Evolutionary conservation across 2,888 invertebrate genomes (phyloP).

Genomic region (Boloria euphrosyne): DNA sequence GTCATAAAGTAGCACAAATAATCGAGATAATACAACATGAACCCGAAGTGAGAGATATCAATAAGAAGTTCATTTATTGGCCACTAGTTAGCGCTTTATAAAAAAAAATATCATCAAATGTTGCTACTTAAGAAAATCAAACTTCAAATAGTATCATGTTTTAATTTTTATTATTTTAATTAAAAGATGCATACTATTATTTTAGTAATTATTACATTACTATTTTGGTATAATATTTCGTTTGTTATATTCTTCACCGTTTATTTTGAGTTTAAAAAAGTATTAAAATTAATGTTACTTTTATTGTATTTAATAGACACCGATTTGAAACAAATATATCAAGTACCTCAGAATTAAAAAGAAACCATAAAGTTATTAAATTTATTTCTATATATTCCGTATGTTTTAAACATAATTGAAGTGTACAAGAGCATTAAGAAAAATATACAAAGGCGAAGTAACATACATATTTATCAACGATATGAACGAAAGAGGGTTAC

Average conservation of each 20-base stretch:
- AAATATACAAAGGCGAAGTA: slow-evolving; percentile 3
- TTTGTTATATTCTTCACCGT: too few species aligned
- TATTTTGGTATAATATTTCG: too few species aligned
- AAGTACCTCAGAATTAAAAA: too few species aligned
- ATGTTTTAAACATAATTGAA: not conserved
- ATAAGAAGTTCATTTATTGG: slow-evolving; percentile 68
- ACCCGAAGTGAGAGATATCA: slow-evolving; percentile 76
- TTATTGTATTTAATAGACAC: too few species aligned
- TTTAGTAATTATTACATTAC: too few species aligned
- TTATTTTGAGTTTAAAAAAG: too few species aligned
- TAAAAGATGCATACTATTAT: not conserved
- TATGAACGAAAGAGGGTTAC: not conserved
- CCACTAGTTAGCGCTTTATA: slow-evolving; percentile 70
- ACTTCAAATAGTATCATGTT: not conserved
- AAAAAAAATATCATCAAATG: slow-evolving; percentile 35
- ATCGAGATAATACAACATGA: slow-evolving; percentile 71
- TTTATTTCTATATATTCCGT: not conserved
- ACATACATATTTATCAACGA: not conserved
- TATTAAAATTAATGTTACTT: too few species aligned
- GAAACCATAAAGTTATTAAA: too few species aligned
- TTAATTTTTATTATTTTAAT: not conserved
- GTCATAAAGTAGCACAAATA: slow-evolving; percentile 71
- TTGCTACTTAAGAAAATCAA: slow-evolving; percentile 43
- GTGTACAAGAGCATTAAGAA: not conserved
- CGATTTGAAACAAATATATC: too few species aligned